These are phyloP conservation scores for Tetranychus urticae DNA, from an alignment of 1,140 invertebrate species.

Conservation along the genomic window DNA sequence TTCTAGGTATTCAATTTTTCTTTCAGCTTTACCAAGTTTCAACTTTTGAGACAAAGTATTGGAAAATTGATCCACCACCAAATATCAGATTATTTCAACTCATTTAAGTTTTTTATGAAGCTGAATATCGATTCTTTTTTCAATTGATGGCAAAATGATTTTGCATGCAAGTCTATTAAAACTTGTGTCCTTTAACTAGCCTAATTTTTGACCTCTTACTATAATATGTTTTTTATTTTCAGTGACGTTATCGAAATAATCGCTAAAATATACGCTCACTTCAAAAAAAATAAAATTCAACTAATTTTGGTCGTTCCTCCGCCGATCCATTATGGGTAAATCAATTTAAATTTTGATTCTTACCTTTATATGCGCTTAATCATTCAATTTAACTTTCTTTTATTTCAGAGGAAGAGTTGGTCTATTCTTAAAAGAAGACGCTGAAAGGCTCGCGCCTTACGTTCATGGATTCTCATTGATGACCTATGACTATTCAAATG, in stretches of 20 bases:
- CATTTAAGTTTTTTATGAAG: too few relatives aligned
- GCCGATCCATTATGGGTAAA: constrained; percentile 32
- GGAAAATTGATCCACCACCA: too few relatives aligned
- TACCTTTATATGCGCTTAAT: neutral
- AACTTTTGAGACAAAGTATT: too few relatives aligned
- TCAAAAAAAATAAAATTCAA: constrained; percentile 30
- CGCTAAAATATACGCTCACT: constrained; percentile 22
- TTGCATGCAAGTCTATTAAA: too few relatives aligned
- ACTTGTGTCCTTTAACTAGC: too few relatives aligned
- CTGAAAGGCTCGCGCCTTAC: constrained; percentile 44
- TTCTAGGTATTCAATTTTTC: constrained; percentile 6
- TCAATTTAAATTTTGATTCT: constrained; percentile 4
- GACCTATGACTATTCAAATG: constrained; percentile 79
- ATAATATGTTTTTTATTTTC: constrained; percentile 7
- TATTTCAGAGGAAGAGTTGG: constrained; percentile 25
- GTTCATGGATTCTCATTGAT: constrained; percentile 69
- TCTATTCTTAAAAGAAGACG: constrained; percentile 48
- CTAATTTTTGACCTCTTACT: too few relatives aligned
- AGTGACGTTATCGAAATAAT: constrained; percentile 24
- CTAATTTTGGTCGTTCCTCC: constrained; percentile 66
- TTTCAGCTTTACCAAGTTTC: too few relatives aligned
- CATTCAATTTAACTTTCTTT: neutral
- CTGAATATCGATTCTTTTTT: too few relatives aligned
- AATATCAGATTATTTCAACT: too few relatives aligned
- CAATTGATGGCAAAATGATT: too few relatives aligned